A percentile compares a stretch with the other conserved stretches of the same genome.
phyloP scores from a whole-genome alignment of 2,888 invertebrate genomes.

The Machimus atricapillus region DNA sequence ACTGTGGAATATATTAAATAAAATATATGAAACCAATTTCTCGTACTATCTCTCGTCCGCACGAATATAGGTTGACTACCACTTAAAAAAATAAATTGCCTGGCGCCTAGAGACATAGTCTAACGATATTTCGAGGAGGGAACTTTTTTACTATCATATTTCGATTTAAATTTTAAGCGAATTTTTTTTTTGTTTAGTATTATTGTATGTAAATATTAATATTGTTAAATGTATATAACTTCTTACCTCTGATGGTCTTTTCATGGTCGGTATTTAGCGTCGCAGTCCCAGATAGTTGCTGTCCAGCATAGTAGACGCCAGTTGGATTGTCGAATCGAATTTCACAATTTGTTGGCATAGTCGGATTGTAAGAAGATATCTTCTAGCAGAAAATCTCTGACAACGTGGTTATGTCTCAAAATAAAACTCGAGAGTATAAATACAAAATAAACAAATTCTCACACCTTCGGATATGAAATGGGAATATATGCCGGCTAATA shows the following conservation, averaged over 20 bases:
- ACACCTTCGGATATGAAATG: background rate
- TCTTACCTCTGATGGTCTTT: slow-evolving; percentile 24
- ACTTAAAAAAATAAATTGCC: background rate
- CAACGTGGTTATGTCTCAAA: background rate
- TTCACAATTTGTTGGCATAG: slow-evolving; percentile 18
- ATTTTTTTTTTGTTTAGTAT: background rate
- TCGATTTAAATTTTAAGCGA: background rate
- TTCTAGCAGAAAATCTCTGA: background rate
- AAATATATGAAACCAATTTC: background rate
- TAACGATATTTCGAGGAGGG: background rate
- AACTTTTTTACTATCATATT: background rate
- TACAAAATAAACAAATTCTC: background rate
- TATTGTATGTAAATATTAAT: background rate
- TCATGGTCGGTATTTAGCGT: background rate
- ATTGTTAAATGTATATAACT: background rate
- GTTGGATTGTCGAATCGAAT: slow-evolving; percentile 16
- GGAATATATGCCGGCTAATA: background rate
- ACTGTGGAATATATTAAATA: background rate
- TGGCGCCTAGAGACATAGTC: background rate
- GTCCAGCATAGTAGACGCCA: slow-evolving; percentile 26
- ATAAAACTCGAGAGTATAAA: background rate
- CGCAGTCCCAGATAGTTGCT: slow-evolving; percentile 17
- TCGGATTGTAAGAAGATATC: background rate
- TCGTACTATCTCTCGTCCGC: background rate
- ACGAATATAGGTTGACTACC: background rate